These are phyloP conservation scores for Nemotelus nigrinus DNA, from an alignment of 2,888 invertebrate genomes.

Conservation along the genomic window DNA sequence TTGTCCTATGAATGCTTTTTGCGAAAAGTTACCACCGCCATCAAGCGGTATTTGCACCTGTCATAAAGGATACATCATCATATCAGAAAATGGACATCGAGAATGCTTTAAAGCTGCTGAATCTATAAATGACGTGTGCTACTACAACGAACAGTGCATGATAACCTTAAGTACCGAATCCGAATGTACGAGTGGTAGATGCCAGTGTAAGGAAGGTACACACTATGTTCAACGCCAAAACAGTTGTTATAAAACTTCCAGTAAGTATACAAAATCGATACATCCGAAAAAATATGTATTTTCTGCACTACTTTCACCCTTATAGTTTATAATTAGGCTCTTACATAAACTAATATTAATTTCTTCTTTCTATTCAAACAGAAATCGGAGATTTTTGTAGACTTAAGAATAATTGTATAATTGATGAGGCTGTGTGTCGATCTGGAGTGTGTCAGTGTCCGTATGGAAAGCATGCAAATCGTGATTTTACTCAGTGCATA, in stretches of 20 bases:
- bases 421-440: conserved; percentile 59
- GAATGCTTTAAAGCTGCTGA: conserved; percentile 57
- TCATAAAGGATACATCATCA: conserved; percentile 53
- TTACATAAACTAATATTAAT: neutral
- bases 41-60: conserved; percentile 55
- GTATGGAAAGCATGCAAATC: conserved; percentile 58
- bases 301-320: neutral
- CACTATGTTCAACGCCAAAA: conserved; percentile 58
- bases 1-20: conserved; percentile 52
- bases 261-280: conserved; percentile 54
- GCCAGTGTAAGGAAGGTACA: conserved; percentile 60
- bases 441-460: conserved; percentile 61
- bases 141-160: conserved; percentile 61
- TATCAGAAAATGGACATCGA: conserved; percentile 49
- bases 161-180: conserved; percentile 59
- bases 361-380: conserved; percentile 48
- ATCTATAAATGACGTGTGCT: conserved; percentile 59
- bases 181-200: conserved; percentile 59
- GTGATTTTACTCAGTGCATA: conserved; percentile 58
- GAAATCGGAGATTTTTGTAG: conserved; percentile 60
- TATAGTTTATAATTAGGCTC: neutral
- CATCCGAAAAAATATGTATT: neutral
- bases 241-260: conserved; percentile 61
- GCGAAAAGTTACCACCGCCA: conserved; percentile 52
- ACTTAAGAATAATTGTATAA: conserved; percentile 61